These are phyloP conservation scores for Varanus salvator DNA, from an alignment of 2,113 vertebrate species.

Conservation along the genomic window DNA sequence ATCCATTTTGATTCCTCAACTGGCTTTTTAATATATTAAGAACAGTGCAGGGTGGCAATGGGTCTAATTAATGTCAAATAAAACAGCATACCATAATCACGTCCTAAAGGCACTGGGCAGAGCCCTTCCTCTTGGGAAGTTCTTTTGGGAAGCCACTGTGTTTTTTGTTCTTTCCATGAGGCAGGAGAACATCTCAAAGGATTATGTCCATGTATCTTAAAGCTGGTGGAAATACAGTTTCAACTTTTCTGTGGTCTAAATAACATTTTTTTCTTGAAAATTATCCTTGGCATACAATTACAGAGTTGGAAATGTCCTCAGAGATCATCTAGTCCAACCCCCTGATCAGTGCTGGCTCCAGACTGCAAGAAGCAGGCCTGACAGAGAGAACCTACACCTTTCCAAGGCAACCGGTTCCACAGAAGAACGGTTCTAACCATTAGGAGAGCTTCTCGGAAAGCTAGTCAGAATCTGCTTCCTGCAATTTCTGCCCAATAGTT, in stretches of 20 bases:
- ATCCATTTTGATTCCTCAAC: background rate
- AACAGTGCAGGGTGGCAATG: background rate
- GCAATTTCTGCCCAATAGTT: too few species aligned
- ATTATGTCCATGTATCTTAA: background rate
- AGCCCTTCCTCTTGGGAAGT: background rate
- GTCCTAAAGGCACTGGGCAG: background rate
- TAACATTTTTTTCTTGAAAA: background rate
- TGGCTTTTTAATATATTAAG: background rate
- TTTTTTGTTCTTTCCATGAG: background rate
- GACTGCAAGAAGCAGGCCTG: too few species aligned
- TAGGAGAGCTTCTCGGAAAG: too few species aligned
- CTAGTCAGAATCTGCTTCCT: too few species aligned
- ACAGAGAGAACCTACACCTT: too few species aligned
- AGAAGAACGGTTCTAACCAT: too few species aligned
- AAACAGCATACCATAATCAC: background rate
- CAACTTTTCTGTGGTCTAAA: background rate
- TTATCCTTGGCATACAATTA: background rate
- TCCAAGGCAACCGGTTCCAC: too few species aligned
- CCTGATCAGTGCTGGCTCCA: too few species aligned
- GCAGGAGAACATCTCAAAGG: background rate
- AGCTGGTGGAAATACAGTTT: background rate
- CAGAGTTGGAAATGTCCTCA: too few species aligned
- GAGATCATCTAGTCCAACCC: too few species aligned
- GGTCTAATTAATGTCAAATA: background rate
- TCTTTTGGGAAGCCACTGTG: background rate